A percentile compares a stretch with the other conserved stretches of the same genome.
Conservation (phyloP, 2,113 vertebrate genomes). For the Stegastes partitus region DNA sequence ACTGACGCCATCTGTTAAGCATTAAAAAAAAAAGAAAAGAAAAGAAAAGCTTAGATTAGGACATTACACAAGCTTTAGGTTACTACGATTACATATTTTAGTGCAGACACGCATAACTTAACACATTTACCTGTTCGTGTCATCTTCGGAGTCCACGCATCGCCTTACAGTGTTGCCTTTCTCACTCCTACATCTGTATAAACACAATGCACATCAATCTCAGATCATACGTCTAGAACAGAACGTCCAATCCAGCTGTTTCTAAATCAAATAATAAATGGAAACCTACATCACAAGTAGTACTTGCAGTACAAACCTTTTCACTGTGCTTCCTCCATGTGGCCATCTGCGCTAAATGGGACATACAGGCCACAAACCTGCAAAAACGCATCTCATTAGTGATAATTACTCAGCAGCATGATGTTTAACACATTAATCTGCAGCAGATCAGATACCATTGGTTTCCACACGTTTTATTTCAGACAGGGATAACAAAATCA, state of each 20-base stretch:
- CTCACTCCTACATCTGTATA: background rate
- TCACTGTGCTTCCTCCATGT: background rate
- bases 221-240: constrained; percentile 64
- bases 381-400: constrained; percentile 26
- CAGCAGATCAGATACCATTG: constrained; percentile 66
- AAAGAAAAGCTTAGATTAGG: background rate
- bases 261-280: constrained; percentile 69
- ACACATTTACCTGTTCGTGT: constrained; percentile 67
- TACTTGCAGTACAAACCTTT: constrained; percentile 46
- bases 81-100: constrained; percentile 78
- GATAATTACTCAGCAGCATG: background rate
- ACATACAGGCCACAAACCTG: background rate
- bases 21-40: background rate
- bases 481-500: constrained; percentile 82
- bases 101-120: constrained; percentile 87
- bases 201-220: background rate
- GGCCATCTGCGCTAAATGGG: background rate
- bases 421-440: background rate
- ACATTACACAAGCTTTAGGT: constrained; percentile 83
- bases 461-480: constrained; percentile 57
- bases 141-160: rapidly evolving
- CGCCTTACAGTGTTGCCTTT: rapidly evolving
- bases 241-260: constrained; percentile 83
- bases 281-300: background rate
- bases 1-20: constrained; percentile 19